Evolutionary conservation across 2,888 invertebrate genomes (phyloP), one percentile per base, ranked within the genome.

Genomic region (Chrysopilus asiliformis): DNA sequence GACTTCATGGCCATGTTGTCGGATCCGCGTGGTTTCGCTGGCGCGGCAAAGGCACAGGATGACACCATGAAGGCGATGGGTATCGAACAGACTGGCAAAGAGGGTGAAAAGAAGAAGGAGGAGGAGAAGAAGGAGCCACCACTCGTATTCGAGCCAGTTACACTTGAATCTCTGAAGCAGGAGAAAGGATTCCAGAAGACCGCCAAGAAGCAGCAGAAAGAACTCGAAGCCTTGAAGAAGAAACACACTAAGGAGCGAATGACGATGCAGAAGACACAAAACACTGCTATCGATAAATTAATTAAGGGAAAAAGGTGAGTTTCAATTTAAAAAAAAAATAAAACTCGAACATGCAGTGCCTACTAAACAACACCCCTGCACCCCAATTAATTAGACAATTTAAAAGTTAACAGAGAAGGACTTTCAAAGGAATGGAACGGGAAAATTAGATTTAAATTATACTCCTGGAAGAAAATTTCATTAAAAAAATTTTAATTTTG

Each of bases 1-100:
- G 94, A 94, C 58, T 86, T 99, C 60, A 98, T 98, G 84, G 94
- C 94, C 42, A 94, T 95, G 4, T 65, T 98, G 42, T 91, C 93
- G 7, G 95, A 94, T 62, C 97, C 97, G 0, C 71, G 89, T 41
- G 89, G 86, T 4, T 91, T 89, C 63, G 76, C 86, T 64, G 83
- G 86, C 5, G 84, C 85, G 2, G 82, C 86, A 39, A 80, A 85
- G 49, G 86, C 87, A 53, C 72, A 87, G 40, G 79, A 81, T 17
- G 85, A 89, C 54, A 90, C 91, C 64, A 87, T 95, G 82, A 84
- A 89, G 53, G 87, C 87, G 28, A 79, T 95, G 74, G 95, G 94
- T 41, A 94, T 94, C 47, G 91, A 91, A 58, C 83, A 84, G 53
- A 60, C 64, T 41, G 73, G 72, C 32, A 72, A 71, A 1, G 73